Evolutionary conservation across 2,113 vertebrate genomes (phyloP).

Genomic region (Takifugu flavidus): DNA sequence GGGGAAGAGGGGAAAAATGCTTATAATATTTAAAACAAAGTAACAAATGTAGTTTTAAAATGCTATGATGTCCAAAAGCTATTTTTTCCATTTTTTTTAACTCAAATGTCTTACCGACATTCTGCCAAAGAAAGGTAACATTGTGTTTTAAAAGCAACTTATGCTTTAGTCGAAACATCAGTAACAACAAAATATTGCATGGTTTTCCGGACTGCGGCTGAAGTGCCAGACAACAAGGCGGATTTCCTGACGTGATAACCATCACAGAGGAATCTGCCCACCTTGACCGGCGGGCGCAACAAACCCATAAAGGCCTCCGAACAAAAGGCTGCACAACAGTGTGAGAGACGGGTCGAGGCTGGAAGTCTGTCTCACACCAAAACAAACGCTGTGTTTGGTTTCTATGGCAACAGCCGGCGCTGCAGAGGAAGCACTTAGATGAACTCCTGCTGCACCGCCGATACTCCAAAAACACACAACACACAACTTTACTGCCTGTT

Average conservation of each 20-base stretch:
- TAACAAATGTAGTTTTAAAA: no score
- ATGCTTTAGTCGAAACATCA: no score
- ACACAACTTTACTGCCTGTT: conserved; percentile 40
- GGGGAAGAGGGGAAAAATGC: no score
- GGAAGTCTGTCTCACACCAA: conserved; percentile 41
- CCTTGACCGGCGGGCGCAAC: conserved; percentile 27
- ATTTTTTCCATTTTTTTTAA: no score
- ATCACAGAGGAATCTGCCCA: conserved; percentile 30
- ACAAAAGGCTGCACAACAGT: conserved; percentile 46
- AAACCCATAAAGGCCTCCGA: conserved; percentile 19
- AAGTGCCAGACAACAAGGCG: neutral
- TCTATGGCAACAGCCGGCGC: conserved; percentile 50
- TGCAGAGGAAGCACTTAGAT: conserved; percentile 52
- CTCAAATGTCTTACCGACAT: no score
- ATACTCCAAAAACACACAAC: conserved; percentile 31
- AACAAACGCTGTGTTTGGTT: conserved; percentile 73
- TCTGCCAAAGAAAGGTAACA: no score
- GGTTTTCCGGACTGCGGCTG: neutral
- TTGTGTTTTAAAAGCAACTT: no score
- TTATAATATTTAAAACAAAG: no score
- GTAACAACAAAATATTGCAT: conserved; percentile 6
- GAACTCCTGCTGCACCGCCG: conserved; percentile 49
- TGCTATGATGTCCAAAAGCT: no score
- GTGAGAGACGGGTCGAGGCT: conserved; percentile 8
- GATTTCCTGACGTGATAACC: conserved; percentile 24